Conservation (phyloP, 1,140 invertebrate species). For the Temnothorax curvispinosus region DNA sequence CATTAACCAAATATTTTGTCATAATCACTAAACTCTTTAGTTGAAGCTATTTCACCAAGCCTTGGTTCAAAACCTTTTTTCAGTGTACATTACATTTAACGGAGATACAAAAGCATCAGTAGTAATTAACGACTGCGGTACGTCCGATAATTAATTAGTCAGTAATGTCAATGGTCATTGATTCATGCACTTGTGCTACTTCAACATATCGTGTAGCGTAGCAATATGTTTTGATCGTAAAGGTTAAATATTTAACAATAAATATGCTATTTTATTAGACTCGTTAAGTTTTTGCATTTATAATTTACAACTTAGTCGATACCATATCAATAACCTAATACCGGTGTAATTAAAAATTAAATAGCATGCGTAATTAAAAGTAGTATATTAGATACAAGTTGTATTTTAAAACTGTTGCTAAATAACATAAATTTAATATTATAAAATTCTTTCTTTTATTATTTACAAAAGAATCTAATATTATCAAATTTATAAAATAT, state of each 20-base stretch:
- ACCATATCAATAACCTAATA: background rate
- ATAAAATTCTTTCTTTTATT: background rate
- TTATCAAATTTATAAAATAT: background rate
- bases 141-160: slow-evolving; percentile 32
- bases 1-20: too few species aligned
- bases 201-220: background rate
- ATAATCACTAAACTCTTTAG: too few species aligned
- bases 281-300: background rate
- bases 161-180: slow-evolving; percentile 19
- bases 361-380: background rate
- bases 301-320: background rate
- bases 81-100: too few species aligned
- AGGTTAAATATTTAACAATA: background rate
- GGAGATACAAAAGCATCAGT: background rate
- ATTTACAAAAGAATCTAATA: background rate
- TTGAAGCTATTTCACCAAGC: too few species aligned
- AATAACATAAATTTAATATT: background rate
- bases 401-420: background rate
- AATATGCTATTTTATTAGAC: background rate
- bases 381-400: background rate
- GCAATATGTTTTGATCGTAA: background rate
- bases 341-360: background rate
- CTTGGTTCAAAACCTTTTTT: too few species aligned
- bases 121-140: slow-evolving; percentile 13
- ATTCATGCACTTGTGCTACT: background rate